A percentile compares a stretch with the other conserved stretches of the same genome.
Conservation (phyloP, 2,888 invertebrate species). For the Drosophila lutescens region DNA sequence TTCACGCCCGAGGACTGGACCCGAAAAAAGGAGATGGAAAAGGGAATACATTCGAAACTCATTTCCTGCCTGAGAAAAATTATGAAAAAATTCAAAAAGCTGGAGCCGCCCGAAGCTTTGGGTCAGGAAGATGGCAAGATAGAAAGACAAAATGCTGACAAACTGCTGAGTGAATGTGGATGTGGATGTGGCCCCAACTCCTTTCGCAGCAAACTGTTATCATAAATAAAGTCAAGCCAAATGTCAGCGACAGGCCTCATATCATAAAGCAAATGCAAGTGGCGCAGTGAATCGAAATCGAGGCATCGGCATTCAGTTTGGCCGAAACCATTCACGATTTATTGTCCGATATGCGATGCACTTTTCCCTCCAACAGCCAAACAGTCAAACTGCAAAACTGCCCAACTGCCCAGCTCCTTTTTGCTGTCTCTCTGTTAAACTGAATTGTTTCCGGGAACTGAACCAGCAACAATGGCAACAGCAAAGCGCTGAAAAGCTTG, state of each 20-base stretch:
- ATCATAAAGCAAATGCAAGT: slow-evolving; percentile 79
- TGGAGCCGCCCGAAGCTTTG: slow-evolving; percentile 63
- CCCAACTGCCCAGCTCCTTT: slow-evolving; percentile 10
- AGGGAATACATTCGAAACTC: slow-evolving; percentile 48
- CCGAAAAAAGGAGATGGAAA: slow-evolving; percentile 11
- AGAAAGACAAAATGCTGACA: slow-evolving; percentile 75
- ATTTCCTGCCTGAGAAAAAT: slow-evolving; percentile 60
- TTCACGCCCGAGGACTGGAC: slow-evolving; percentile 46
- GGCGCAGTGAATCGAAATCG: slow-evolving; percentile 72
- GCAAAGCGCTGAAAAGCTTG: slow-evolving; percentile 77
- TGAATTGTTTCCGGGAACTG: slow-evolving; percentile 81
- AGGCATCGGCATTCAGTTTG: slow-evolving; percentile 66
- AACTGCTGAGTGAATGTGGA: slow-evolving; percentile 58
- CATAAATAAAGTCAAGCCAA: slow-evolving; percentile 72
- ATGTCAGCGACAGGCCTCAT: slow-evolving; percentile 73
- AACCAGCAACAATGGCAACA: slow-evolving; percentile 57
- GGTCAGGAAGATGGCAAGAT: slow-evolving; percentile 64
- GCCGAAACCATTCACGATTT: slow-evolving; percentile 71
- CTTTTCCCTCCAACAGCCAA: slow-evolving; percentile 32
- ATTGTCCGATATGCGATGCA: slow-evolving; percentile 73
- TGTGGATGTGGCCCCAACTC: slow-evolving; percentile 16
- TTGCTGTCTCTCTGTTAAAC: slow-evolving; percentile 59
- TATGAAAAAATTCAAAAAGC: slow-evolving; percentile 47
- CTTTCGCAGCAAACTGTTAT: slow-evolving; percentile 60
- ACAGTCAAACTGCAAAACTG: neutral